These are phyloP conservation scores for Anhinga anhinga DNA, from an alignment of 2,113 vertebrate genomes.

Conservation along the genomic window DNA sequence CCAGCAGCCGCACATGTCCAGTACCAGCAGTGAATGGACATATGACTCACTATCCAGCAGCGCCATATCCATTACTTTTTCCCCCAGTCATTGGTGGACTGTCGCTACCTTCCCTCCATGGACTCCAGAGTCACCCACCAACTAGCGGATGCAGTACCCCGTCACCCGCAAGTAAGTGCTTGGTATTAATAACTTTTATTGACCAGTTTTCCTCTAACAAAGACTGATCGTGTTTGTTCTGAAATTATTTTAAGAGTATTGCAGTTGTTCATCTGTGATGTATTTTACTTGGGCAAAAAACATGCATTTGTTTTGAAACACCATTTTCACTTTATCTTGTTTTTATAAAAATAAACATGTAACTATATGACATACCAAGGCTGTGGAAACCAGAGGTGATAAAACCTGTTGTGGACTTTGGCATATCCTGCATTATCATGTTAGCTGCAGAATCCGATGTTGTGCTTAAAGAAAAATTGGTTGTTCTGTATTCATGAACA, in stretches of 20 bases:
- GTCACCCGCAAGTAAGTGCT: slow-evolving; percentile 89
- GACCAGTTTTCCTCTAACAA: background rate
- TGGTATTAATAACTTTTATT: background rate
- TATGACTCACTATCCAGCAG: slow-evolving; percentile 88
- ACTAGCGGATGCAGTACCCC: slow-evolving; percentile 86
- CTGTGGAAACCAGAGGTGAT: background rate
- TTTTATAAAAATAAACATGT: background rate
- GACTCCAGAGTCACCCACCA: slow-evolving; percentile 81
- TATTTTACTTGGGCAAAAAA: background rate
- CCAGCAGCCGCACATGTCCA: slow-evolving; percentile 81
- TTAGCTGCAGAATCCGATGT: background rate
- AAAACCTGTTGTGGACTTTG: background rate
- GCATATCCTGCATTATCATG: background rate
- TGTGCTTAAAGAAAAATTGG: background rate
- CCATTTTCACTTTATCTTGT: background rate
- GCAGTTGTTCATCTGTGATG: background rate
- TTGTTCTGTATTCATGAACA: background rate
- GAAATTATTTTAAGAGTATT: background rate
- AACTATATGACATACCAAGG: background rate
- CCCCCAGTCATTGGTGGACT: slow-evolving; percentile 90
- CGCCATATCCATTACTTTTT: slow-evolving; percentile 88
- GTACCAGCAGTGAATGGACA: slow-evolving; percentile 84
- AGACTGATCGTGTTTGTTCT: background rate
- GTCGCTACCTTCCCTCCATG: slow-evolving; percentile 82
- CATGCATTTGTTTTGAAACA: background rate